phyloP scores from a whole-genome alignment of 2,888 invertebrate species.

The Chouioia cunea region DNA sequence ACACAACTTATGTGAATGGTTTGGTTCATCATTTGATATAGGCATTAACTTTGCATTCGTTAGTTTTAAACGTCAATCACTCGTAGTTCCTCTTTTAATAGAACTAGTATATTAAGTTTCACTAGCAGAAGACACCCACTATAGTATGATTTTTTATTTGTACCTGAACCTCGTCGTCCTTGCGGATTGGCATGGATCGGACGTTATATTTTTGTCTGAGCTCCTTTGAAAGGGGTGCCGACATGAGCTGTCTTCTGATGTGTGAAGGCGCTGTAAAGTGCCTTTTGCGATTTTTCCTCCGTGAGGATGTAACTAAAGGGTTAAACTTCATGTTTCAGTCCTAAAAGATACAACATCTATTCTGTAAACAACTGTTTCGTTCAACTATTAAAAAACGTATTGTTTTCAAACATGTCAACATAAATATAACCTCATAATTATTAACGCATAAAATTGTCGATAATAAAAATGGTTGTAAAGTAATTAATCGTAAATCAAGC shows the following conservation, averaged over 20 bases:
- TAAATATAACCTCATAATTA: conserved; percentile 29
- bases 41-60: background rate
- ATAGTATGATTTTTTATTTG: conserved; percentile 36
- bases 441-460: background rate
- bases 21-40: conserved; percentile 70
- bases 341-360: conserved; percentile 15
- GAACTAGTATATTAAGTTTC: background rate
- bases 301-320: conserved; percentile 91
- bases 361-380: background rate
- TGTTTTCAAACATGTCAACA: conserved; percentile 17
- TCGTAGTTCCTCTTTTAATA: background rate
- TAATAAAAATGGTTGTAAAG: background rate
- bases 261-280: conserved; percentile 99
- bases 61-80: background rate
- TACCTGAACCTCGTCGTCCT: conserved; percentile 99
- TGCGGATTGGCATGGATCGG: conserved; percentile 97
- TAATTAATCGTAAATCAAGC: background rate
- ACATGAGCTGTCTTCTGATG: conserved; percentile 95
- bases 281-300: conserved; percentile 98
- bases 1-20: conserved; percentile 72
- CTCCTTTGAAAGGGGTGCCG: conserved; percentile 97
- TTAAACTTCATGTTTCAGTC: conserved; percentile 90
- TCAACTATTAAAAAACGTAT: background rate
- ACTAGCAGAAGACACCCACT: background rate
- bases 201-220: conserved; percentile 98